phyloP scores from a whole-genome alignment of 2,888 invertebrate genomes.

The Heliconius ethilla region DNA sequence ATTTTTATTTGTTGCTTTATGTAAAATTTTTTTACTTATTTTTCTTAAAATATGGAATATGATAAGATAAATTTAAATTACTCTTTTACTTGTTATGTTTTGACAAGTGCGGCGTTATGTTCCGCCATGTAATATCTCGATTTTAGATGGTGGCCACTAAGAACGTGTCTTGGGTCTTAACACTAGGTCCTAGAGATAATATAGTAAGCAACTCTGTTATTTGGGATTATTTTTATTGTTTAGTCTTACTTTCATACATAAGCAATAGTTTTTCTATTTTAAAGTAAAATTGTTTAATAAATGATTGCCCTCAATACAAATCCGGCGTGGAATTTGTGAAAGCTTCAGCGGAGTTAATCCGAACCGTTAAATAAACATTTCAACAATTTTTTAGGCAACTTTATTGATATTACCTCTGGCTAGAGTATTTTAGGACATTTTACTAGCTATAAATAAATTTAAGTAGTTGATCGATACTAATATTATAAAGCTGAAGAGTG shows the following conservation, averaged over 20 bases:
- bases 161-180: not conserved
- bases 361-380: conserved; percentile 43
- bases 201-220: too few species aligned
- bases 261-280: conserved; percentile 16
- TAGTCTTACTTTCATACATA: not conserved
- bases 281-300: conserved; percentile 18
- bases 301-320: conserved; percentile 41
- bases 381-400: conserved; percentile 38
- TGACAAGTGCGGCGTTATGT: not conserved
- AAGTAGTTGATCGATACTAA: not conserved
- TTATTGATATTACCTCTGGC: conserved; percentile 37
- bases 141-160: not conserved
- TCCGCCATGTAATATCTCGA: not conserved
- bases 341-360: conserved; percentile 39
- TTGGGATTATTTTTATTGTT: not conserved
- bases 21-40: not conserved
- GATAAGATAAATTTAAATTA: not conserved
- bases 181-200: not conserved
- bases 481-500: not conserved
- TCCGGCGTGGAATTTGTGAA: conserved; percentile 40
- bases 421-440: conserved; percentile 27
- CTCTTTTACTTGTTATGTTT: too few species aligned
- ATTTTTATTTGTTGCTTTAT: too few species aligned
- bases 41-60: not conserved
- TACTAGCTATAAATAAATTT: conserved; percentile 22